These are phyloP conservation scores for Drepanosiphum platanoidis DNA, from an alignment of 2,888 invertebrate genomes.

Conservation along the genomic window DNA sequence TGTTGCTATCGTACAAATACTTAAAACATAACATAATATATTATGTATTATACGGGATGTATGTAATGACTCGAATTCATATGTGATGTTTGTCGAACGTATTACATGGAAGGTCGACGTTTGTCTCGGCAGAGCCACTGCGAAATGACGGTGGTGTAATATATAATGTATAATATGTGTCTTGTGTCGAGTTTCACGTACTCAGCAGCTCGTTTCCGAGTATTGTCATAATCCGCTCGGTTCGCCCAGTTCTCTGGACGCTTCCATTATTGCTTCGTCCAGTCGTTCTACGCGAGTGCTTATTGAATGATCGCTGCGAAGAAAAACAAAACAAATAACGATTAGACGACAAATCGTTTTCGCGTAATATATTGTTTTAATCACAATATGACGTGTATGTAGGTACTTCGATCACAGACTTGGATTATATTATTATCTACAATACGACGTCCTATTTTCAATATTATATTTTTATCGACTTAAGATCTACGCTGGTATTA, in stretches of 20 bases:
- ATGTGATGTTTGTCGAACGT: background rate
- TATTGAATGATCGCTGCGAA: conserved; percentile 76
- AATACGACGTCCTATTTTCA: no score
- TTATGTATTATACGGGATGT: background rate
- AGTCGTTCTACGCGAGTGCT: conserved; percentile 77
- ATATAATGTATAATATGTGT: background rate
- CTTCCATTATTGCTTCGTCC: conserved; percentile 66
- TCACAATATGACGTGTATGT: background rate
- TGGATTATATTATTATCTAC: no score
- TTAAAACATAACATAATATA: background rate
- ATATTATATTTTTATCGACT: no score
- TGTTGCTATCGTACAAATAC: background rate
- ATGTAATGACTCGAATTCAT: background rate
- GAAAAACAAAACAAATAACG: background rate
- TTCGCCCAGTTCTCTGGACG: conserved; percentile 39
- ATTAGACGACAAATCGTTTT: background rate
- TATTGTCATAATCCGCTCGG: conserved; percentile 60
- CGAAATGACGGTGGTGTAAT: background rate
- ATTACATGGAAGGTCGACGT: conserved; percentile 1
- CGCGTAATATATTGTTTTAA: background rate
- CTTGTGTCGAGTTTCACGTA: conserved; percentile 38
- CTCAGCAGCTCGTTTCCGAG: conserved; percentile 59
- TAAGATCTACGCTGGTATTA: no score
- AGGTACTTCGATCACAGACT: no score
- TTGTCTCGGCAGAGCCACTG: background rate